These are phyloP conservation scores for Camponotus fellah DNA, from an alignment of 2,888 invertebrate species.

Conservation along the genomic window DNA sequence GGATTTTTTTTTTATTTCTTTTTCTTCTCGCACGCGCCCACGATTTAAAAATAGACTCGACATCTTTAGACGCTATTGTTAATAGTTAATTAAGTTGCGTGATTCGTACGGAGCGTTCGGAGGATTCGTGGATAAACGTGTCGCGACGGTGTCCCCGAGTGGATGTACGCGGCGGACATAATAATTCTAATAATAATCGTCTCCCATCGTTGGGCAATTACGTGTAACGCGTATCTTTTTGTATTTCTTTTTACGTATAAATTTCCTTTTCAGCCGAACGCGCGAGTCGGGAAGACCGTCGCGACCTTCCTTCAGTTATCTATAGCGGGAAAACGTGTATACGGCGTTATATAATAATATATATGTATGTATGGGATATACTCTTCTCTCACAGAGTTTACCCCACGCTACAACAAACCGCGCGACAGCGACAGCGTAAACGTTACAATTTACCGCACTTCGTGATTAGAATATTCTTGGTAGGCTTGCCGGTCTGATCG, in stretches of 20 bases:
- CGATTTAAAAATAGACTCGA: conserved; percentile 85
- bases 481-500: conserved; percentile 93
- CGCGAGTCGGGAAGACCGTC: conserved; percentile 62
- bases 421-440: conserved; percentile 45
- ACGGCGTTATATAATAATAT: conserved; percentile 59
- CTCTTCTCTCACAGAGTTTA: conserved; percentile 51
- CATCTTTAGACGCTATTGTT: conserved; percentile 83
- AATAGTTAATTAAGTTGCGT: conserved; percentile 81
- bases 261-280: conserved; percentile 30
- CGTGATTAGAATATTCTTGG: conserved; percentile 91
- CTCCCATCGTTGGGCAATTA: conserved; percentile 37
- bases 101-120: conserved; percentile 74
- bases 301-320: conserved; percentile 64
- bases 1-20: conserved; percentile 77
- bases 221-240: conserved; percentile 28
- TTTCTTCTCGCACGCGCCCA: conserved; percentile 77
- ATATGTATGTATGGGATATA: conserved; percentile 43
- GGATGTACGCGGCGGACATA: conserved; percentile 11
- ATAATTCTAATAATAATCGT: conserved; percentile 39
- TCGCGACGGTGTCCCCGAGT: conserved; percentile 64
- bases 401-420: conserved; percentile 48
- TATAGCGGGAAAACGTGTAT: conserved; percentile 68
- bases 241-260: conserved; percentile 46
- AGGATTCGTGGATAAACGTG: conserved; percentile 60
- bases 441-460: conserved; percentile 91